A percentile compares a stretch with the other conserved stretches of the same genome.
Conservation (phyloP, 2,888 invertebrate species). For the Melipona beecheii region DNA sequence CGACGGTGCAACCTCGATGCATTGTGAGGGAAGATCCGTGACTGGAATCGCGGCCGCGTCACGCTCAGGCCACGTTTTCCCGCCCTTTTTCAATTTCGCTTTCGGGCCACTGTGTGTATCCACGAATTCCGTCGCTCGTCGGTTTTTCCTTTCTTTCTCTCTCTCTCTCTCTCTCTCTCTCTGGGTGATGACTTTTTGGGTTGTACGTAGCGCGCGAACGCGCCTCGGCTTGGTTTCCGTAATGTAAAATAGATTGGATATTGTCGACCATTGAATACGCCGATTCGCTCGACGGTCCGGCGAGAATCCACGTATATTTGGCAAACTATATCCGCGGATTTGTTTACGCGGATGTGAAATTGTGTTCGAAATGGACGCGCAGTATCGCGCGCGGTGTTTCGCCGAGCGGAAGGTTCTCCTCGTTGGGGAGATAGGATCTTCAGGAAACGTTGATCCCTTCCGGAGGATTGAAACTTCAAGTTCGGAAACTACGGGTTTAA, state of each 20-base stretch:
- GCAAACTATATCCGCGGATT: background rate
- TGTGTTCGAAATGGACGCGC: background rate
- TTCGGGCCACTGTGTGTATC: background rate
- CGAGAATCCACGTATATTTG: background rate
- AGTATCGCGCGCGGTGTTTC: background rate
- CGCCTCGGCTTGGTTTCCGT: background rate
- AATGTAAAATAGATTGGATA: background rate
- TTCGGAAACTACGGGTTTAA: no score
- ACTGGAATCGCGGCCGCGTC: conserved; percentile 78
- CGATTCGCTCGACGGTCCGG: background rate
- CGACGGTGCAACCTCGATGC: conserved; percentile 78
- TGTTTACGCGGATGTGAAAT: background rate
- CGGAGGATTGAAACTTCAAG: no score
- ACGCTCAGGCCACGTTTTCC: conserved; percentile 42
- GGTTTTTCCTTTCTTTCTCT: background rate
- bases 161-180: background rate
- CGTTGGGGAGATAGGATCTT: no score
- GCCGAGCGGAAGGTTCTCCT: background rate
- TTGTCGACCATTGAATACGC: background rate
- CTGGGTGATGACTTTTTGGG: background rate
- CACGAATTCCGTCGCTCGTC: background rate
- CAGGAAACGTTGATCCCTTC: no score
- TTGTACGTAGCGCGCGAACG: background rate
- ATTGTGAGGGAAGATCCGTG: conserved; percentile 80
- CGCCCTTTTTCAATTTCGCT: conserved; percentile 21